A percentile compares a stretch with the other conserved stretches of the same genome.
phyloP scores from a whole-genome alignment of 2,888 invertebrate genomes.

The Griposia aprilina region DNA sequence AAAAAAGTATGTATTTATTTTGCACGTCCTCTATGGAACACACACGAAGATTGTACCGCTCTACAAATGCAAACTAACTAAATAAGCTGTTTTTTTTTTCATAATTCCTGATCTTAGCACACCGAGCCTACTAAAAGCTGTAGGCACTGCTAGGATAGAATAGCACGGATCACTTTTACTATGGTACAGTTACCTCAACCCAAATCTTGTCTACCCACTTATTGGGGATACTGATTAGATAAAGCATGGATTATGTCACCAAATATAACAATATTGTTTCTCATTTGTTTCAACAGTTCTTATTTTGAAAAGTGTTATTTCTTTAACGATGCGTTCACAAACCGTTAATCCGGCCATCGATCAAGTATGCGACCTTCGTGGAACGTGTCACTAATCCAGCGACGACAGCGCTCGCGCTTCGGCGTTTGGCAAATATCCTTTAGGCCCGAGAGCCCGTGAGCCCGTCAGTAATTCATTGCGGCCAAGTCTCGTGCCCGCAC shows the following conservation, averaged over 20 bases:
- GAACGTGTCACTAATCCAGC: conserved; percentile 85
- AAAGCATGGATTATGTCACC: not conserved
- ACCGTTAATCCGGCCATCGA: conserved; percentile 79
- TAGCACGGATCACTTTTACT: not conserved
- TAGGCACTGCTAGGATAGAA: not conserved
- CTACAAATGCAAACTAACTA: conserved; percentile 20
- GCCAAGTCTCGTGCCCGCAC: conserved; percentile 73
- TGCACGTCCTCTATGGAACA: conserved; percentile 70
- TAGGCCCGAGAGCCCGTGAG: conserved; percentile 19
- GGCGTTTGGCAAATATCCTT: conserved; percentile 72
- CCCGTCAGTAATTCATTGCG: conserved; percentile 69
- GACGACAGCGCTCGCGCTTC: conserved; percentile 76
- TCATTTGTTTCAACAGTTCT: conserved; percentile 29
- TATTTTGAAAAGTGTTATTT: conserved; percentile 52
- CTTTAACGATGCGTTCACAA: conserved; percentile 58
- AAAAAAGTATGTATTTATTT: conserved; percentile 44
- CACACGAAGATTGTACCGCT: conserved; percentile 72
- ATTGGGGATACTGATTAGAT: not conserved
- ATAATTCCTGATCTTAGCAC: not conserved
- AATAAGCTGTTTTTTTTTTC: not conserved
- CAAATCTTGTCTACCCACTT: not conserved
- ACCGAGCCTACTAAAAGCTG: not conserved
- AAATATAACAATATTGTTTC: not conserved
- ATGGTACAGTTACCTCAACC: not conserved
- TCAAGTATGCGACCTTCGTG: conserved; percentile 82